phyloP scores from a whole-genome alignment of 2,888 invertebrate genomes.

The Synanthedon myopaeformis region DNA sequence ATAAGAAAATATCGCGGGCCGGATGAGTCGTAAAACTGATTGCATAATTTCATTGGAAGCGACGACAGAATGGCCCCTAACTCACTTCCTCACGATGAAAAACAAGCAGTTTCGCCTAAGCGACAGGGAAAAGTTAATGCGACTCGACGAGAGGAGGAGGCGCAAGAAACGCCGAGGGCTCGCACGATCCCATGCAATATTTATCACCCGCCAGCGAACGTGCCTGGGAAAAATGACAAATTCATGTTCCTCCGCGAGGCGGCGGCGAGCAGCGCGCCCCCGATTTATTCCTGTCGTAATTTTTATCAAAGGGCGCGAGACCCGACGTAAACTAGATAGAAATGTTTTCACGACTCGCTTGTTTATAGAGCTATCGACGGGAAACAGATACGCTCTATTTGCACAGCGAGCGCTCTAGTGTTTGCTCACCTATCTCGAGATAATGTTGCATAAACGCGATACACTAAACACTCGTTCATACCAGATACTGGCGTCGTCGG shows the following conservation, averaged over 20 bases:
- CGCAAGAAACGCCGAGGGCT: constrained; percentile 45
- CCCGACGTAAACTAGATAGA: constrained; percentile 56
- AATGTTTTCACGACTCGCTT: constrained; percentile 63
- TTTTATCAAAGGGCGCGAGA: constrained; percentile 59
- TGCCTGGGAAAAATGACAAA: constrained; percentile 68
- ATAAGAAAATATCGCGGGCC: constrained; percentile 38
- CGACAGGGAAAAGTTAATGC: constrained; percentile 48
- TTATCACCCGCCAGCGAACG: constrained; percentile 64
- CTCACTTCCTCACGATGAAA: constrained; percentile 50
- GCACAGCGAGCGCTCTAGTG: constrained; percentile 37
- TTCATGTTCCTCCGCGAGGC: constrained; percentile 51
- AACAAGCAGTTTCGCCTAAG: constrained; percentile 47
- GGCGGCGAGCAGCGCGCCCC: constrained; percentile 27
- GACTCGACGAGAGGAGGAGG: constrained; percentile 21
- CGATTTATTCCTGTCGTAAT: constrained; percentile 62
- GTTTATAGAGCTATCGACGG: constrained; percentile 65
- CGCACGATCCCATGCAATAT: constrained; percentile 56
- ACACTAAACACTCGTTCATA: constrained; percentile 34
- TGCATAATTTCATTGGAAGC: constrained; percentile 60
- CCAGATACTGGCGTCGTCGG: constrained; percentile 25
- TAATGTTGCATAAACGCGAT: constrained; percentile 57
- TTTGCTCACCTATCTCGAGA: constrained; percentile 55
- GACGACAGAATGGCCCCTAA: constrained; percentile 49
- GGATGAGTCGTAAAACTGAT: constrained; percentile 59
- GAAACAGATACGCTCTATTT: constrained; percentile 62